These are phyloP conservation scores for Cephonodes hylas DNA, from an alignment of 2,888 invertebrate genomes.

Conservation along the genomic window DNA sequence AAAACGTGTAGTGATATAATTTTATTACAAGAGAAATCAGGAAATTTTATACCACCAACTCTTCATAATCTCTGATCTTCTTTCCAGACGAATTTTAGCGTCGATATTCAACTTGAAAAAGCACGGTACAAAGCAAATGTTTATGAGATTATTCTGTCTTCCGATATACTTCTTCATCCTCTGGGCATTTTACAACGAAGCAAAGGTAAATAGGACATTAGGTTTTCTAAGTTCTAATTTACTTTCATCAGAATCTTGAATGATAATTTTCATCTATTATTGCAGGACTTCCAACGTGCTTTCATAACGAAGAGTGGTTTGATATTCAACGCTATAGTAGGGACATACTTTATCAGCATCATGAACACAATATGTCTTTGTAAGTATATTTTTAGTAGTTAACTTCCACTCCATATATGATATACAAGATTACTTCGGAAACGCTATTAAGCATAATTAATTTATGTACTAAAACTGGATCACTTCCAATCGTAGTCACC, in stretches of 20 bases:
- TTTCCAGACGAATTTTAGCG: slow-evolving; percentile 86
- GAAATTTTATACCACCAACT: too few species aligned
- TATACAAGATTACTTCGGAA: too few species aligned
- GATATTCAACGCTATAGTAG: slow-evolving; percentile 85
- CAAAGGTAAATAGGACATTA: slow-evolving; percentile 80
- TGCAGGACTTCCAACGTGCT: slow-evolving; percentile 84
- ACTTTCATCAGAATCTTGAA: too few species aligned
- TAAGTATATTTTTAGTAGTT: slow-evolving; percentile 62
- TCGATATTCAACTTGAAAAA: slow-evolving; percentile 90
- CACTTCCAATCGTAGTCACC: too few species aligned
- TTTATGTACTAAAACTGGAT: too few species aligned
- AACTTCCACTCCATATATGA: too few species aligned
- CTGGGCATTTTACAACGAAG: slow-evolving; percentile 89
- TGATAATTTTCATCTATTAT: slow-evolving; percentile 24
- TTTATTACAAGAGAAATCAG: too few species aligned
- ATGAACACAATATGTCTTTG: slow-evolving; percentile 85
- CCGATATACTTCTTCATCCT: slow-evolving; percentile 89
- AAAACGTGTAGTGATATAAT: too few species aligned
- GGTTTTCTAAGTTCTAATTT: too few species aligned
- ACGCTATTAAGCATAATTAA: too few species aligned
- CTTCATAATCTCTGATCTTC: background rate
- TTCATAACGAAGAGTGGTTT: slow-evolving; percentile 87
- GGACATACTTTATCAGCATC: slow-evolving; percentile 85
- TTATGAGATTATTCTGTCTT: slow-evolving; percentile 86
- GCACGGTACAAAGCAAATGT: slow-evolving; percentile 88